Base-by-base conservation (phyloP, 2,113 vertebrate genomes). In the Hydrolagus affinis region DNA sequence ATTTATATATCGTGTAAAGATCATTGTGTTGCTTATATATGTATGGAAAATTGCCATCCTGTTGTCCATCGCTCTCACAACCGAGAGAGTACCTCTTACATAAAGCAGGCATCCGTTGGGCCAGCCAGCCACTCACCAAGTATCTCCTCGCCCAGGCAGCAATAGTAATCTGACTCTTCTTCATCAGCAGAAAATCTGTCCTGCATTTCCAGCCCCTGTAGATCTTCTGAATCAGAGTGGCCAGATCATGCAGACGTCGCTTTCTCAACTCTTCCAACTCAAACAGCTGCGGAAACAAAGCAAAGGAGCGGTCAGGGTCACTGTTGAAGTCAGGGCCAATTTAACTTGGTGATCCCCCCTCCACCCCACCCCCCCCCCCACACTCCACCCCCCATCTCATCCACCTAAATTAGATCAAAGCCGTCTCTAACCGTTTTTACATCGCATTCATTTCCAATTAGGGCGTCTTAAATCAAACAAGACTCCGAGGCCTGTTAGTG, bases 141-240 rank as follows among this genome's bases (percentile, higher is more conserved):
- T 94, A 97, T 93, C 97, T 92, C 87, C 96, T 94, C 90, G 92
- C 96, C 96, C 96, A 99, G 21, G 97, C 95, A 0, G 97, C 91
- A 68, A 99, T 93, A 88, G 97, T 94, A 8, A 98, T 90, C 89
- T 99, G 97, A 90, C 97, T 97, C 87, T 91, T 94, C 3, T 96
- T 98, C 93, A 99, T 94, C 23, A 98, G 90, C 87, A 97, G 90
- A 89, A 99, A 99, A 80, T 89, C 94, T 1, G 89, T 95, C 76
- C 96, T 96, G 85, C 95, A 95, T 88, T 96, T 98, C 97, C 97
- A 99, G 0, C 98, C 98, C 8, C 96, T 94, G 87, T 97, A 99
- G 90, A 98, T 97, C 92, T 99, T 99, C 90, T 91, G 96, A 89
- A 99, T 98, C 44, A 99, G 95, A 0, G 96, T 94, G 83, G 98